Base-by-base conservation (phyloP, 2,888 invertebrate genomes). In the Lasioglossum morio region DNA sequence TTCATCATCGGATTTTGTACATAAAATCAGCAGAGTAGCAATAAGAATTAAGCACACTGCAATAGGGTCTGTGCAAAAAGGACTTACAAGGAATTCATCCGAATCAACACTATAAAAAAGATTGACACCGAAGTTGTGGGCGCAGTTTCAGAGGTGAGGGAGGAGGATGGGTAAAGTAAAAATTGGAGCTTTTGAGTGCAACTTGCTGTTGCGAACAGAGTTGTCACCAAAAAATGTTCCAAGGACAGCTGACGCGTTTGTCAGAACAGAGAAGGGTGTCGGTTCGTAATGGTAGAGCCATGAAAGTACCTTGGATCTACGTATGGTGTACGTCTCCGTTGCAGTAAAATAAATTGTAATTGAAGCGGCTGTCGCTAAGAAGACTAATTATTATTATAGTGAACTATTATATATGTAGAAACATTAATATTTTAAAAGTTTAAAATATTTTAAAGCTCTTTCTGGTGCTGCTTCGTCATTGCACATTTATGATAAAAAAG, bases 151-250 rank as follows among this genome's bases (percentile, higher is more conserved):
- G 12, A n/a, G 3, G 10, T 57, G n/a, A 57, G 57, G 57, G 4
- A n/a, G 57, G 12, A 57, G n/a, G 10, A 57, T 1, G 57, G 57
- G n/a, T 57, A 0, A 57, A 57, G 57, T 57, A n/a, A 57, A n/a
- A 57, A 57, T n/a, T 57, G n/a, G n/a, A 57, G 57, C n/a, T n/a
- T n/a, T 57, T n/a, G 57, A 57, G 57, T 57, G 57, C n/a, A 57
- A n/a, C 57, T 57, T 57, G n/a, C 57, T n/a, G 57, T 57, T n/a
- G n/a, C 12, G 57, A n/a, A n/a, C n/a, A 57, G 57, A 57, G n/a
- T n/a, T n/a, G 10, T 57, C n/a, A 10, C 10, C 10, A 57, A 57
- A n/a, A 57, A n/a, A 57, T 4, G 12, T n/a, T 57, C 12, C n/a
- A 4, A n/a, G 57, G n/a, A n/a, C 12, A n/a, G n/a, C 10, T 57